A percentile compares a stretch with the other conserved stretches of the same genome.
These are phyloP conservation scores for Epiblema foenella DNA, from an alignment of 2,888 invertebrate genomes.

Conservation along the genomic window DNA sequence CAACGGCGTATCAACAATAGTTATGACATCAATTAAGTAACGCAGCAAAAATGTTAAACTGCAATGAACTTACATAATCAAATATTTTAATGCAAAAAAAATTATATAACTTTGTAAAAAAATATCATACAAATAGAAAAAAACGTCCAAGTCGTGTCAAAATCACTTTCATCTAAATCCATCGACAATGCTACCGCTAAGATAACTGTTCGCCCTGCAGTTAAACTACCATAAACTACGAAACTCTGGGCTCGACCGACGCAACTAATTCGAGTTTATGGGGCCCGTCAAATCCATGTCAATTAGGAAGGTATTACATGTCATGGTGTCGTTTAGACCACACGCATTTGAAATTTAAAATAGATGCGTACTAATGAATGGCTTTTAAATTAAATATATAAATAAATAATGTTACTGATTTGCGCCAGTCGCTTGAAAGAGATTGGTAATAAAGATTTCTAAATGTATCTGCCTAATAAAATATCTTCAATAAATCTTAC, in stretches of 20 bases:
- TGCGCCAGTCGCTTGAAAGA: not conserved
- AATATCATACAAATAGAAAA: not conserved
- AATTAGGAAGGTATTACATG: constrained; percentile 63
- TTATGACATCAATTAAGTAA: not conserved
- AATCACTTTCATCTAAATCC: constrained; percentile 16
- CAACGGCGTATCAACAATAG: constrained; percentile 7
- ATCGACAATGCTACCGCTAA: constrained; percentile 24
- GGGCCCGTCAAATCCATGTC: constrained; percentile 59
- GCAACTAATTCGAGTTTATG: constrained; percentile 66
- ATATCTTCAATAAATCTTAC: not conserved
- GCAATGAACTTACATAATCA: not conserved
- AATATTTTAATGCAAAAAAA: not conserved
- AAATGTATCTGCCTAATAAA: not conserved
- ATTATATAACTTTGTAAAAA: not conserved
- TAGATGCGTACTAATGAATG: constrained; percentile 21
- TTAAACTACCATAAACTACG: constrained; percentile 45
- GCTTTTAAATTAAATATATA: constrained; percentile 15
- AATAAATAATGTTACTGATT: constrained; percentile 12
- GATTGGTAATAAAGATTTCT: not conserved
- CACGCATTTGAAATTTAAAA: constrained; percentile 43
- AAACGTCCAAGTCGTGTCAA: not conserved
- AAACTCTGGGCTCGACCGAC: constrained; percentile 53
- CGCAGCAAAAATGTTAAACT: not conserved
- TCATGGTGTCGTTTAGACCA: constrained; percentile 45
- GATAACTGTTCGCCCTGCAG: constrained; percentile 39